phyloP scores from a whole-genome alignment of 2,888 invertebrate genomes.

The Apotomis capreana region DNA sequence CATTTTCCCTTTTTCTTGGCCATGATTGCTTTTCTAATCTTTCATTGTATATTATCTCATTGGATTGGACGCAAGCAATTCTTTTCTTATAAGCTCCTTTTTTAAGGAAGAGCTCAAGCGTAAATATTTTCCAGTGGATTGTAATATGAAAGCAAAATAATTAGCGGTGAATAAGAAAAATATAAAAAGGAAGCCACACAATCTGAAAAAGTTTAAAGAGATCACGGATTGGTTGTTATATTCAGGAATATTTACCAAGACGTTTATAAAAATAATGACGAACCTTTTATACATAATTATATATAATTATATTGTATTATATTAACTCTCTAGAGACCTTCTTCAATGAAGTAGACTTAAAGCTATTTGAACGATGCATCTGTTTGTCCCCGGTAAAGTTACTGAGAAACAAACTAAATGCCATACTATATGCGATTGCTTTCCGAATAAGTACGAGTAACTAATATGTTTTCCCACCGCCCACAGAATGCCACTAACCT shows the following conservation, averaged over 20 bases:
- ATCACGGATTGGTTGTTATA: not conserved
- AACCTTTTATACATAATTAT: not conserved
- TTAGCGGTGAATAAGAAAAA: not conserved
- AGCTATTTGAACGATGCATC: no score
- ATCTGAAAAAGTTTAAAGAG: not conserved
- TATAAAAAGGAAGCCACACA: not conserved
- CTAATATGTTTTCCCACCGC: not conserved
- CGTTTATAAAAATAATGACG: not conserved
- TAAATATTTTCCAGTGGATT: not conserved
- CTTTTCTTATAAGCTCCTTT: not conserved
- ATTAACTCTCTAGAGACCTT: no score
- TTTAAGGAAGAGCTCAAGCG: not conserved
- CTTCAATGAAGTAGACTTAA: no score
- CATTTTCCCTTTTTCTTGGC: slow-evolving; percentile 1
- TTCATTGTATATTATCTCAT: not conserved
- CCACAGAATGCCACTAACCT: not conserved
- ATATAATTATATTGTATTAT: no score
- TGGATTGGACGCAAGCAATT: not conserved
- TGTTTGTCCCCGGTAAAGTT: no score
- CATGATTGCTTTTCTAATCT: slow-evolving; percentile 20
- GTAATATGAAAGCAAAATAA: not conserved
- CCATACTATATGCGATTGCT: no score
- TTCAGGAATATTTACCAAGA: not conserved
- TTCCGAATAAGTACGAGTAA: not conserved
- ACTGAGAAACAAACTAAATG: no score